Percentiles rank a stretch among this genome's conserved stretches.
Conservation (phyloP, 1,140 invertebrate genomes). For the Drosophila orena region DNA sequence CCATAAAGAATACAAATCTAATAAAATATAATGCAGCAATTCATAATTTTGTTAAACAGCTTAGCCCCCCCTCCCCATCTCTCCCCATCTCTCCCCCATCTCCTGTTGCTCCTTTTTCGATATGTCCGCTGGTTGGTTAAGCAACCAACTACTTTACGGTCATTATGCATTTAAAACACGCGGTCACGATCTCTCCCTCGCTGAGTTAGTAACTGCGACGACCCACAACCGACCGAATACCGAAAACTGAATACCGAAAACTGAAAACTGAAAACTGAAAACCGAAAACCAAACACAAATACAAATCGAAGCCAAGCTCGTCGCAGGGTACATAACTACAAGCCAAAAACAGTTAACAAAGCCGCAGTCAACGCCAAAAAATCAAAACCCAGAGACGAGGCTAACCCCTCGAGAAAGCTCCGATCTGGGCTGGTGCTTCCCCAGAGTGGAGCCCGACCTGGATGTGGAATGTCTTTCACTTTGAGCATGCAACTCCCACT, state of each 20-base stretch:
- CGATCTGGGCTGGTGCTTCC: slow-evolving; percentile 35
- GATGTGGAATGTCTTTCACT: slow-evolving; percentile 81
- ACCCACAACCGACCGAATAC: slow-evolving; percentile 47
- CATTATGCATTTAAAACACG: slow-evolving; percentile 85
- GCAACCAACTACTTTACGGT: slow-evolving; percentile 83
- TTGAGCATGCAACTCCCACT: slow-evolving; percentile 54
- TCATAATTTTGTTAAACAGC: slow-evolving; percentile 81
- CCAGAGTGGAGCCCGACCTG: slow-evolving; percentile 31
- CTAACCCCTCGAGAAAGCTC: slow-evolving; percentile 49
- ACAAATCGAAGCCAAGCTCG: slow-evolving; percentile 63
- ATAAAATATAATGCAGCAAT: slow-evolving; percentile 83
- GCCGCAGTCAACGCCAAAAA: slow-evolving; percentile 20
- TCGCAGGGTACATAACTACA: slow-evolving; percentile 50
- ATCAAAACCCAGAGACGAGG: slow-evolving; percentile 58
- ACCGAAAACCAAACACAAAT: slow-evolving; percentile 35
- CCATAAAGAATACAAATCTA: slow-evolving; percentile 74
- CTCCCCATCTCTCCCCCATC: too few relatives aligned
- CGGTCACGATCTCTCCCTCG: slow-evolving; percentile 81
- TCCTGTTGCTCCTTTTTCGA: slow-evolving; percentile 65
- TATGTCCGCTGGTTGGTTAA: slow-evolving; percentile 61
- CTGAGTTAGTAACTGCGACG: slow-evolving; percentile 81
- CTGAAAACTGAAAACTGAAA: slow-evolving; percentile 35
- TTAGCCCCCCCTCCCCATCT: slow-evolving; percentile 39
- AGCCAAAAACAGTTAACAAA: slow-evolving; percentile 45
- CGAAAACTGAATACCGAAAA: slow-evolving; percentile 19